phyloP scores from a whole-genome alignment of 2,888 invertebrate genomes.

The Netelia inedita region DNA sequence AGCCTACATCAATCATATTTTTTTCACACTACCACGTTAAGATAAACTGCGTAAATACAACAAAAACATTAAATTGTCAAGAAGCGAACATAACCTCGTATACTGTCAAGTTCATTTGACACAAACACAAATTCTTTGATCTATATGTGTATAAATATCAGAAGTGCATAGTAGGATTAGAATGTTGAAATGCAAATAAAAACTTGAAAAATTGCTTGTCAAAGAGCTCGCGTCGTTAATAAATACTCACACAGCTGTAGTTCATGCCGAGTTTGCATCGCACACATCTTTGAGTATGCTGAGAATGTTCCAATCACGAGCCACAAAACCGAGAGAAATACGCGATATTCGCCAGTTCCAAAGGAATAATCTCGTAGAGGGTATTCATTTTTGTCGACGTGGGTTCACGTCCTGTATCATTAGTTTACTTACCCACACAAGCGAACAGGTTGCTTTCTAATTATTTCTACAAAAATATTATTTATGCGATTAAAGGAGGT shows the following conservation, averaged over 20 bases:
- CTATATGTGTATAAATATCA: neutral
- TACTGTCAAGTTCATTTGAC: conserved; percentile 40
- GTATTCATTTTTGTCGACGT: conserved; percentile 61
- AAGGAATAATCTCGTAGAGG: conserved; percentile 33
- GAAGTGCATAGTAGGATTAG: neutral
- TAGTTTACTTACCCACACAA: neutral
- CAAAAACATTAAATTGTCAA: conserved; percentile 58
- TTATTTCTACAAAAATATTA: neutral
- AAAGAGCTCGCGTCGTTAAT: conserved; percentile 39
- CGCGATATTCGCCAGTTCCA: conserved; percentile 40
- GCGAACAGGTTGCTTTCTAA: neutral
- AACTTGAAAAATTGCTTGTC: neutral
- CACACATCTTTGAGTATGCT: conserved; percentile 37
- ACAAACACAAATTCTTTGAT: conserved; percentile 17
- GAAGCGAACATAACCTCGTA: conserved; percentile 58
- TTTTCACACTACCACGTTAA: neutral
- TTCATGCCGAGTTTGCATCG: conserved; percentile 67
- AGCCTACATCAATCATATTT: neutral
- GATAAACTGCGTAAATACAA: conserved; percentile 28
- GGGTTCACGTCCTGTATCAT: neutral
- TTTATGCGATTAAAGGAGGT: neutral
- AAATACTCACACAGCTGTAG: conserved; percentile 59
- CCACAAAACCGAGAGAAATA: conserved; percentile 15
- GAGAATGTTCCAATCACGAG: conserved; percentile 56
- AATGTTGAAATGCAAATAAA: neutral